Conservation (phyloP, 2,888 invertebrate species). For the Drosophila kokeensis region DNA sequence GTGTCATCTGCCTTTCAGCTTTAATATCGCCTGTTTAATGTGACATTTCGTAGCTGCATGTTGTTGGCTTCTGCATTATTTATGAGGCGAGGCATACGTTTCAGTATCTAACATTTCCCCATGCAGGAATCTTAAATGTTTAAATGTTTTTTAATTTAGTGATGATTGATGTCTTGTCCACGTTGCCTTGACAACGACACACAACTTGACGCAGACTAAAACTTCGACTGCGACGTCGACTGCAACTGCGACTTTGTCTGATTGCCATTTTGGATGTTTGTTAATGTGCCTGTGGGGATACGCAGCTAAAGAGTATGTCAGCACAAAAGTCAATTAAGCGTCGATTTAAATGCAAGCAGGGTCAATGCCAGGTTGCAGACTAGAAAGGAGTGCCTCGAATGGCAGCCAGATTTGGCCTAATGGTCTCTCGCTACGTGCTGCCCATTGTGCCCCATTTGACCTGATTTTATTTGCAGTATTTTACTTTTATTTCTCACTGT, state of each 20-base stretch:
- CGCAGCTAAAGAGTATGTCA: constrained; percentile 42
- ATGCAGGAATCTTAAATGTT: constrained; percentile 77
- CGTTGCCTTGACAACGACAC: constrained; percentile 72
- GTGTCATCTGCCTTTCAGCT: constrained; percentile 83
- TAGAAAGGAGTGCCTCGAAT: constrained; percentile 64
- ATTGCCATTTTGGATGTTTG: constrained; percentile 16
- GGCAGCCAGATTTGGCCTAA: constrained; percentile 59
- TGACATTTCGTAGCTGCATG: constrained; percentile 71
- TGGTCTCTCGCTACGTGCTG: constrained; percentile 57
- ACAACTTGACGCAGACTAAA: constrained; percentile 43
- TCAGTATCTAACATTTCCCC: constrained; percentile 59
- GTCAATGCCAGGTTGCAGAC: constrained; percentile 62
- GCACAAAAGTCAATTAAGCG: constrained; percentile 74
- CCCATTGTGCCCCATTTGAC: constrained; percentile 76
- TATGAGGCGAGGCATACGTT: constrained; percentile 57
- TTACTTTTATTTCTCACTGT: constrained; percentile 78
- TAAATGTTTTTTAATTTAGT: constrained; percentile 80
- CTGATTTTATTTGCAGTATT: constrained; percentile 79
- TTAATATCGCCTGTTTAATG: constrained; percentile 79
- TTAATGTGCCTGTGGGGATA: constrained; percentile 63
- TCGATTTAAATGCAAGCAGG: constrained; percentile 74
- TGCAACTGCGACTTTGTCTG: constrained; percentile 16
- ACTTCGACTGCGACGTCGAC: constrained; percentile 14
- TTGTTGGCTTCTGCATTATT: constrained; percentile 70
- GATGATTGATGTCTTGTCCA: constrained; percentile 80